Base-by-base conservation (phyloP, 2,888 invertebrate genomes). In the Apodemia duryi region DNA sequence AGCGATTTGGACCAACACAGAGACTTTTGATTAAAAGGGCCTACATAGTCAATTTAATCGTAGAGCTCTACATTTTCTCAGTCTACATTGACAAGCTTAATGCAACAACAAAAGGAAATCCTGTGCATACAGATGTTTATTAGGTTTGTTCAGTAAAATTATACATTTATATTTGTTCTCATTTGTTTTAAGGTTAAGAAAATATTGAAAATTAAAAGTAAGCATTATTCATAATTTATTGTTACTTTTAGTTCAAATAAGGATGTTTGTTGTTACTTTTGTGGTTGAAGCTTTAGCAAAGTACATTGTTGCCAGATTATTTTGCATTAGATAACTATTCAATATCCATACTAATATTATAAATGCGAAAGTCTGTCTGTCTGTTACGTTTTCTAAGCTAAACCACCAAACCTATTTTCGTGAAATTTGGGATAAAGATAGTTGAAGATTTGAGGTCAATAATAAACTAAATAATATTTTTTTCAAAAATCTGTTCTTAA, bases 51-150 rank as follows among this genome's bases (percentile, higher is more conserved):
- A 43, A 11, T 54, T 29, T 7, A 10, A 28, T 6, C 10, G 54
- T 29, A 51, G 21, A 62, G 29, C 38, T 66, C 61, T 66, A 63
- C 32, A 64, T n/a, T 6, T 66, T 61, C 54, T n/a, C 28, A 63
- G 32, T 62, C 52, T 61, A 65, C 62, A 65, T 67, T 65, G 66
- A 65, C 67, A 51, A 28, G 21, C 65, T 66, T 66, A 57, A 67
- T 67, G 67, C 65, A 72, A 64, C 73, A 69, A 71, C 70, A 71
- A 73, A 72, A 72, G 71, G 68, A 69, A 71, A 72, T 71, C 70
- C 72, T 76, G 68, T 70, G 69, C 71, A 73, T 69, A 78, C 76
- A 75, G 72, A 74, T 75, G 75, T 79, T 78, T 76, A 77, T 79
- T 76, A 74, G 69, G 75, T 77, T 76, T 77, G 75, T 72, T 72